Percentiles rank a stretch among this genome's conserved stretches.
These are phyloP conservation scores for Idaea dimidiata DNA, from an alignment of 2,888 invertebrate species.

Conservation along the genomic window DNA sequence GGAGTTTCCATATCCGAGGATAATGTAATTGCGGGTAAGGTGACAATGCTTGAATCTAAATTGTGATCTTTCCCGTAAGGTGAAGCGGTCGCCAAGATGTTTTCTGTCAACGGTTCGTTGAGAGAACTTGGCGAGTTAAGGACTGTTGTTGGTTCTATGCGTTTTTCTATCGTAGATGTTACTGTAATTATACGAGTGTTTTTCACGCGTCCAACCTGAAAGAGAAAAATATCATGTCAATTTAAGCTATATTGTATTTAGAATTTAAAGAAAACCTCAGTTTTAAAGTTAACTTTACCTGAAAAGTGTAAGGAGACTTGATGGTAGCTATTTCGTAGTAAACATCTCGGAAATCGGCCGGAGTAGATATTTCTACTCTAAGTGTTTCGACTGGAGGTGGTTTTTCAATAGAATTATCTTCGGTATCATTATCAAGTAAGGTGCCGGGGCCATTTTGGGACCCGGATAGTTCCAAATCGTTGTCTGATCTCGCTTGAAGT, in stretches of 20 bases:
- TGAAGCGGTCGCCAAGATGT: conserved; percentile 89
- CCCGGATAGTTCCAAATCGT: conserved; percentile 87
- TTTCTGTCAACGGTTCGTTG: conserved; percentile 91
- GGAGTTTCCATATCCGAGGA: conserved; percentile 90
- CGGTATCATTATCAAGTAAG: conserved; percentile 82
- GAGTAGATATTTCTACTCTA: conserved; percentile 93
- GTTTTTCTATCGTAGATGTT: conserved; percentile 91
- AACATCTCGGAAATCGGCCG: conserved; percentile 90
- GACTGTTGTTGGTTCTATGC: conserved; percentile 82
- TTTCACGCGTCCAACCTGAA: conserved; percentile 90
- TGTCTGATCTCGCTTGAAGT: conserved; percentile 80
- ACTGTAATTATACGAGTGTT: conserved; percentile 94
- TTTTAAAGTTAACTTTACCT: conserved; percentile 77
- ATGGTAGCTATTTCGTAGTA: conserved; percentile 95
- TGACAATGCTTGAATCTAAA: conserved; percentile 90
- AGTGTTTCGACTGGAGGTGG: conserved; percentile 88
- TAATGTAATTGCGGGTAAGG: conserved; percentile 89
- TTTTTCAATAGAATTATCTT: conserved; percentile 83
- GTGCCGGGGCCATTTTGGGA: conserved; percentile 83
- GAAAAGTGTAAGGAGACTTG: conserved; percentile 93
- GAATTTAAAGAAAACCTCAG: neutral
- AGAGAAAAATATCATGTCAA: neutral
- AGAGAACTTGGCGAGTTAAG: conserved; percentile 80
- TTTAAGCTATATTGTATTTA: neutral
- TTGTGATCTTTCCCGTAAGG: conserved; percentile 86